A percentile compares a stretch with the other conserved stretches of the same genome.
phyloP scores from a whole-genome alignment of 2,797 vertebrate genomes.

The Denticeps clupeoides region DNA sequence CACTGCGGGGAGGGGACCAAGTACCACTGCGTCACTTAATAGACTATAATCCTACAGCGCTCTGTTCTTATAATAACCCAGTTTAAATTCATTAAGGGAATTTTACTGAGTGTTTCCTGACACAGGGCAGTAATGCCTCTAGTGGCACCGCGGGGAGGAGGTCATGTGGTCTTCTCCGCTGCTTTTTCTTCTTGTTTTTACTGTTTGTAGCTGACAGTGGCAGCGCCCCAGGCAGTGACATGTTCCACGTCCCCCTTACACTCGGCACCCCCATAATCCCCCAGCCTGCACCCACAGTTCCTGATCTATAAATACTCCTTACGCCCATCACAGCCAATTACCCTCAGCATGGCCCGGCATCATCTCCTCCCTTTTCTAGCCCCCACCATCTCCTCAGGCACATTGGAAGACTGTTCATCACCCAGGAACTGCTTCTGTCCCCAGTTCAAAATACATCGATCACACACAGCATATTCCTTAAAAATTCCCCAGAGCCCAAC shows the following conservation, averaged over 20 bases:
- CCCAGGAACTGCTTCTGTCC: too few species aligned
- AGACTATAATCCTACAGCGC: too few species aligned
- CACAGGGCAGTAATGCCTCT: too few species aligned
- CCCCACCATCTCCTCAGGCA: constrained; percentile 1
- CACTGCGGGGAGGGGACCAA: constrained; percentile 5
- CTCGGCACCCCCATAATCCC: not conserved
- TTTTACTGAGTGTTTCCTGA: too few species aligned
- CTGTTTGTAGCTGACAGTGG: constrained; percentile 15
- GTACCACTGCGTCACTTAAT: not conserved
- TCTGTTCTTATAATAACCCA: too few species aligned
- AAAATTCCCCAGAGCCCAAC: too few species aligned
- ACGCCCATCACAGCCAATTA: constrained; percentile 40
- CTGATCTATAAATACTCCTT: constrained; percentile 30
- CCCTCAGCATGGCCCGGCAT: constrained; percentile 12
- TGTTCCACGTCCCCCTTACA: not conserved
- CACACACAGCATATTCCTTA: too few species aligned
- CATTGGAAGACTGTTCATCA: too few species aligned
- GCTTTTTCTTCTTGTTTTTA: not conserved
- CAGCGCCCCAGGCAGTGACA: constrained; percentile 27
- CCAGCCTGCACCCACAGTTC: constrained; percentile 11
- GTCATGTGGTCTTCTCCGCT: not conserved
- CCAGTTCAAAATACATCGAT: too few species aligned
- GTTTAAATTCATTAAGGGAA: too few species aligned
- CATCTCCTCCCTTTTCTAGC: not conserved
- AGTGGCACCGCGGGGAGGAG: too few species aligned